These are phyloP conservation scores for Dysmachus trigonus DNA, from an alignment of 2,888 invertebrate genomes.

Conservation along the genomic window DNA sequence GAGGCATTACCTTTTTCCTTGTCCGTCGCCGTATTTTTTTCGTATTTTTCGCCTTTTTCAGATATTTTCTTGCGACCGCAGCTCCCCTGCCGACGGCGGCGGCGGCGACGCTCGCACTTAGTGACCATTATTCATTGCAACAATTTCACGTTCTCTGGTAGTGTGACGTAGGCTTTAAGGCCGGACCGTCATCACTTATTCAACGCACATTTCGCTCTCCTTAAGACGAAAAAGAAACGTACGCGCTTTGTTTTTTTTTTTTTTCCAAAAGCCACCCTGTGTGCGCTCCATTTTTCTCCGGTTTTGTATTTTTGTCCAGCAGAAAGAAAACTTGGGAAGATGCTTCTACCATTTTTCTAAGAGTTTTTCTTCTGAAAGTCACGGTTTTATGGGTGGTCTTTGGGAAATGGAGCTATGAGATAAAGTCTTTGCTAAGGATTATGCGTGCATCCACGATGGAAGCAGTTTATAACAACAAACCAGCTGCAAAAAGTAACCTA, in stretches of 20 bases:
- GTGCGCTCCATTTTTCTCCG: neutral
- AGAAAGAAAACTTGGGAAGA: neutral
- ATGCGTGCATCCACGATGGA: neutral
- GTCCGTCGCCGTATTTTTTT: neutral
- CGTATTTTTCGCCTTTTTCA: neutral
- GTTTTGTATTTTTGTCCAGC: neutral
- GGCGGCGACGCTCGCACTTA: neutral
- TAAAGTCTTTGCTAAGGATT: neutral
- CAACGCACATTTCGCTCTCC: conserved; percentile 17
- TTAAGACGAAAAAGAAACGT: neutral
- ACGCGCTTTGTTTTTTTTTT: conserved; percentile 15
- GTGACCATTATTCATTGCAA: conserved; percentile 41
- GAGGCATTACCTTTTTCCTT: neutral
- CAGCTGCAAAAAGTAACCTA: neutral
- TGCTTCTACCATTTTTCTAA: neutral
- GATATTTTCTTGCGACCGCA: neutral
- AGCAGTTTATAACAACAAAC: neutral
- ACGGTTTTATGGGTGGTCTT: neutral
- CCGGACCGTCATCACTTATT: conserved; percentile 28
- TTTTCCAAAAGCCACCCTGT: neutral
- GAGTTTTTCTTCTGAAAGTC: neutral
- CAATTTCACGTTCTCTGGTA: neutral
- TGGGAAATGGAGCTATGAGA: neutral
- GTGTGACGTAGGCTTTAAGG: neutral
- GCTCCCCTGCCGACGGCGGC: neutral